phyloP scores from a whole-genome alignment of 2,113 vertebrate species.

The Micromys minutus region DNA sequence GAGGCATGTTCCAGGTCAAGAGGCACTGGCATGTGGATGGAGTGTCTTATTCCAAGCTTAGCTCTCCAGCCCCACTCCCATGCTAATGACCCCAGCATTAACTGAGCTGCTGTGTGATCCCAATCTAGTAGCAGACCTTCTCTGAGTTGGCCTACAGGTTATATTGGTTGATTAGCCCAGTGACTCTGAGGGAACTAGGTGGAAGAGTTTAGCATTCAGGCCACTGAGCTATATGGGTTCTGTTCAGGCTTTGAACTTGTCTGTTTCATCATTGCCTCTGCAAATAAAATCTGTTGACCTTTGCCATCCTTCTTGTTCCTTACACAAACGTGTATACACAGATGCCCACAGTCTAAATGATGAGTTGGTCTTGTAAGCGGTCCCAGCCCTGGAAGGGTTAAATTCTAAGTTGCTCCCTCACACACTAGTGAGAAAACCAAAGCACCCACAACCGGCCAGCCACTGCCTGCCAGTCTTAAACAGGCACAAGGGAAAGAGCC shows the following conservation, averaged over 20 bases:
- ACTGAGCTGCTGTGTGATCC: conserved; percentile 48
- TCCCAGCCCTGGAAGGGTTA: conserved; percentile 15
- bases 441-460: neutral
- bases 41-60: neutral
- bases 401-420: neutral
- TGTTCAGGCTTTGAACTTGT: neutral
- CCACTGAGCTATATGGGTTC: neutral
- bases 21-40: neutral
- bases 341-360: neutral
- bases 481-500: neutral
- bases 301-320: neutral
- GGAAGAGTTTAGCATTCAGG: neutral
- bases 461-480: neutral
- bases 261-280: neutral
- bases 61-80: too few species aligned
- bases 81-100: neutral
- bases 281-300: neutral
- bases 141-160: conserved; percentile 29
- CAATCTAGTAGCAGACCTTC: neutral
- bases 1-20: neutral
- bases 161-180: neutral
- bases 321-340: neutral
- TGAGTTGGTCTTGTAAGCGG: neutral
- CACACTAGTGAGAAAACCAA: neutral
- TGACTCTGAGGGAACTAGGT: neutral